Evolutionary conservation across 2,113 vertebrate species (phyloP), one percentile per base, ranked within the genome.

Genomic region (Marcusenius ussheri): DNA sequence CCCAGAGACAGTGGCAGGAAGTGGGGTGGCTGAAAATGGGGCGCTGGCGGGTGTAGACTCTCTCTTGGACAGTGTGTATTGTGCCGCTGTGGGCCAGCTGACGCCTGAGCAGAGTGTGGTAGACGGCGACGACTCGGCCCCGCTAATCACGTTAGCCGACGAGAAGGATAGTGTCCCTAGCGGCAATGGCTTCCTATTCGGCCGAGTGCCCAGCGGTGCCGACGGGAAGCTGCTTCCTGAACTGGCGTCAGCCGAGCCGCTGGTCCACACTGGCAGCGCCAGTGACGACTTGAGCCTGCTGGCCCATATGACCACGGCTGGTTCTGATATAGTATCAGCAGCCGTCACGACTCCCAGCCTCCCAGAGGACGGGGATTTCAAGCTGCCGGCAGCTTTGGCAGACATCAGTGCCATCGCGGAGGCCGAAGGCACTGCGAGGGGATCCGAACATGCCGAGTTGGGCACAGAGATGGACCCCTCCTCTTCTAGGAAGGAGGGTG

Each of bases 141-240:
- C 98, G 0, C 95, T 99, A 93, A 99, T 99, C 93, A 99, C 98
- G 2, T 91, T 99, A 89, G 98, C 97, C 10, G 98, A 99, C 90
- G 98, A 99, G 92, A 99, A 99, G 92, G 98, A 99, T 93, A 97
- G 97, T 27, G 95, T 98, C 91, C 95, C 98, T 5, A 97, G 94
- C 92, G 98, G 97, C 93, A 98, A 95, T 83, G 95, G 97, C 88
- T 99, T 99, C 93, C 97, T 99, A 89, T 99, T 99, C 95, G 97
- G 98, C 93, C 99, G 99, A 96, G 97, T 98, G 92, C 92, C 96
- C 24, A 96, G 94, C 90, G 95, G 50, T n/a, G 95, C 94, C 89
- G 98, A 99, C 19, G 98, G 98, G 89, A 99, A 99, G 93, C 96
- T 99, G 77, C 96, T 99, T 31, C 97, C 98, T 50, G 98, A 98